These are phyloP conservation scores for Agriotes lineatus DNA, from an alignment of 2,888 invertebrate species.

Conservation along the genomic window DNA sequence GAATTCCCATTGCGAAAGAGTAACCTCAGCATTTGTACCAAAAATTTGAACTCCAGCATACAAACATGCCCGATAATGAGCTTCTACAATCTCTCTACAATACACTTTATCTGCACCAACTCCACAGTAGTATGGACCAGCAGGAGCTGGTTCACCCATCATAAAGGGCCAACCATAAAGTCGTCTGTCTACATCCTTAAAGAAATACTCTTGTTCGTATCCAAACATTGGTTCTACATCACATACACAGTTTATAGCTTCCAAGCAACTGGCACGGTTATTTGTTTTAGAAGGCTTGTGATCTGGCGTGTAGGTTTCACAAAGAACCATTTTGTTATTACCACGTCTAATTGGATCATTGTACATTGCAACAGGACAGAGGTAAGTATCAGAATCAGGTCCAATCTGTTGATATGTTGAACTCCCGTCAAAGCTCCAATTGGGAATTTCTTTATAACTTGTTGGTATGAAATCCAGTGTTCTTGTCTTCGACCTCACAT, in stretches of 20 bases:
- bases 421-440: constrained; percentile 84
- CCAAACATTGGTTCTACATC: constrained; percentile 80
- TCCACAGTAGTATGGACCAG: constrained; percentile 88
- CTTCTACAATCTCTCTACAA: constrained; percentile 86
- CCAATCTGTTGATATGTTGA: constrained; percentile 76
- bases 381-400: constrained; percentile 79
- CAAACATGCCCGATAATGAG: constrained; percentile 82
- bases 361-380: constrained; percentile 83
- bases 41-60: constrained; percentile 83
- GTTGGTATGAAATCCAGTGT: constrained; percentile 76
- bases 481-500: constrained; percentile 77
- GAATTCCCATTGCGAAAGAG: constrained; percentile 72
- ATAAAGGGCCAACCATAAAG: constrained; percentile 82
- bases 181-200: constrained; percentile 70
- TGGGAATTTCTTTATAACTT: constrained; percentile 71
- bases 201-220: constrained; percentile 77
- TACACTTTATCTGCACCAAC: constrained; percentile 83
- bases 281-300: constrained; percentile 71
- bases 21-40: constrained; percentile 81
- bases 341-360: constrained; percentile 84
- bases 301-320: constrained; percentile 80
- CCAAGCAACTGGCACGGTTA: constrained; percentile 66
- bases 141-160: constrained; percentile 75
- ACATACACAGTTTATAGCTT: constrained; percentile 70
- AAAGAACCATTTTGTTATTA: constrained; percentile 79